phyloP scores from a whole-genome alignment of 2,888 invertebrate genomes.

The Dichetophora obliterata region DNA sequence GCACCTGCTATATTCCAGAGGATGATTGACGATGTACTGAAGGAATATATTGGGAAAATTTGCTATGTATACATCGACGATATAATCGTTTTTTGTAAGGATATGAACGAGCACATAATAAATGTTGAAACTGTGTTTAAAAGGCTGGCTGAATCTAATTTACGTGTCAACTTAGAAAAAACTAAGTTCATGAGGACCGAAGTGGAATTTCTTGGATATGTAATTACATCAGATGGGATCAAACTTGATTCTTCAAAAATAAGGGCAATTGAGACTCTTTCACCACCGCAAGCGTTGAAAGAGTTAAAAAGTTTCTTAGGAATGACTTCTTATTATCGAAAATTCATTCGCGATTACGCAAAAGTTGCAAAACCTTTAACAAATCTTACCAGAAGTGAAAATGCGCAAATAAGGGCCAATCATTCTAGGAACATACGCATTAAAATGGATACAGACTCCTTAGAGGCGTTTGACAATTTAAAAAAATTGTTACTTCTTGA shows the following conservation, averaged over 20 bases:
- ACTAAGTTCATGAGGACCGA: constrained; percentile 26
- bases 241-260: constrained; percentile 11
- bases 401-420: constrained; percentile 36
- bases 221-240: constrained; percentile 32
- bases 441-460: neutral
- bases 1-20: too few relatives aligned
- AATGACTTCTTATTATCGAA: constrained; percentile 42
- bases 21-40: too few relatives aligned
- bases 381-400: constrained; percentile 44
- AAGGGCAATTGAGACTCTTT: constrained; percentile 22
- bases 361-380: constrained; percentile 46
- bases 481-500: too few relatives aligned
- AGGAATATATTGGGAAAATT: too few relatives aligned
- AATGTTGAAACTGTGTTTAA: constrained; percentile 30
- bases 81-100: too few relatives aligned
- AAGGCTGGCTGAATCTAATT: constrained; percentile 25
- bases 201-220: constrained; percentile 42
- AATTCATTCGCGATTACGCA: constrained; percentile 43
- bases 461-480: constrained; percentile 28
- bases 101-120: constrained; percentile 6
- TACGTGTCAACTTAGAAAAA: constrained; percentile 34
- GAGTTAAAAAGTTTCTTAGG: constrained; percentile 42
- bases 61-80: too few relatives aligned
- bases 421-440: constrained; percentile 41
- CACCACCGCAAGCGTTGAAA: constrained; percentile 37